These are phyloP conservation scores for Cetoscarus ocellatus DNA, from an alignment of 2,797 vertebrate genomes.

Conservation along the genomic window DNA sequence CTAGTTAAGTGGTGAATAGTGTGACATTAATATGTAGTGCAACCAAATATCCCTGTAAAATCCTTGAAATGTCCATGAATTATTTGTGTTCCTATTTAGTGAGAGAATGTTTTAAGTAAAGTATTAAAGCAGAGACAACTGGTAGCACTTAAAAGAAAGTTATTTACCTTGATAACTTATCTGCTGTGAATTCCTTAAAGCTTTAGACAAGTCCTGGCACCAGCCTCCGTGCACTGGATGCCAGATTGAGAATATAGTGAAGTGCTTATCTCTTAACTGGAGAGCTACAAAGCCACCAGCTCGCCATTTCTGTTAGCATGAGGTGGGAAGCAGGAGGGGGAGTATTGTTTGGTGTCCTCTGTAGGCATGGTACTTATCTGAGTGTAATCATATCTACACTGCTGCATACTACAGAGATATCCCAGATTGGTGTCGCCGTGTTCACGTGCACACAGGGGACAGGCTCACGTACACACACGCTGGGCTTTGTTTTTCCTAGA, in stretches of 20 bases:
- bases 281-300: slow-evolving; percentile 58
- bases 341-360: slow-evolving; percentile 64
- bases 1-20: too few relatives aligned
- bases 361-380: slow-evolving; percentile 71
- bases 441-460: slow-evolving; percentile 55
- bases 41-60: too few relatives aligned
- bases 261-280: slow-evolving; percentile 73
- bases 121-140: slow-evolving; percentile 17
- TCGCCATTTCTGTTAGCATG: slow-evolving; percentile 52
- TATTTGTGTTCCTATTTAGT: background rate
- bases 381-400: slow-evolving; percentile 74
- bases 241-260: slow-evolving; percentile 67
- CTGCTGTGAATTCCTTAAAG: slow-evolving; percentile 63
- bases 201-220: slow-evolving; percentile 62
- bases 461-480: slow-evolving; percentile 31
- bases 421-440: slow-evolving; percentile 53
- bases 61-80: too few relatives aligned
- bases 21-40: too few relatives aligned
- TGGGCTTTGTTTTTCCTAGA: slow-evolving; percentile 73
- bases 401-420: slow-evolving; percentile 62
- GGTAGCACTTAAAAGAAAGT: slow-evolving; percentile 47
- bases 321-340: slow-evolving; percentile 19
- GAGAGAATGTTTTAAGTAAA: background rate
- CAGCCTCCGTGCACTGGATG: slow-evolving; percentile 56
- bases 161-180: slow-evolving; percentile 62